Evolutionary conservation across 2,797 vertebrate genomes (phyloP).

Genomic region (Ataeniobius toweri): DNA sequence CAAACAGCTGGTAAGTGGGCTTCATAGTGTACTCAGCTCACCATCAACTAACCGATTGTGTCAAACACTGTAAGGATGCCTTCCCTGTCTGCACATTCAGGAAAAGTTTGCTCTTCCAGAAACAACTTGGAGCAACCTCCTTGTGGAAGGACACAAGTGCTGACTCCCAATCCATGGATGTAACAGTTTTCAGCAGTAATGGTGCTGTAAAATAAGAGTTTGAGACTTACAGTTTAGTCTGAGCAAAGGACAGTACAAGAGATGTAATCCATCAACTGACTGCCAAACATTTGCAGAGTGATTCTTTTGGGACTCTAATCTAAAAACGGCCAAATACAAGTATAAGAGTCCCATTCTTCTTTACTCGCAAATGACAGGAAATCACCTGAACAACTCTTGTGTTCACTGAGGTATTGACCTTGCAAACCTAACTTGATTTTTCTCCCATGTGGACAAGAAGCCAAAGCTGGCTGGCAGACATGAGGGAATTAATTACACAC

Average conservation of each 20-base stretch:
- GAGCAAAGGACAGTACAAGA: neutral
- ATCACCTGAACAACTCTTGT: constrained; percentile 33
- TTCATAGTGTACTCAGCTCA: neutral
- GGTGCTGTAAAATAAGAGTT: neutral
- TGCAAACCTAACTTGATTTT: constrained; percentile 15
- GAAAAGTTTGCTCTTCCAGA: neutral
- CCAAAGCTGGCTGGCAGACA: constrained; percentile 45
- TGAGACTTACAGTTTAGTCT: constrained; percentile 14
- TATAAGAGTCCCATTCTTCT: neutral
- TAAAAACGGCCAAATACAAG: neutral
- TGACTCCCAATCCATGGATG: neutral
- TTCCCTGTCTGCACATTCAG: neutral
- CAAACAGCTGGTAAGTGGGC: neutral
- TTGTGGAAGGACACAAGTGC: neutral
- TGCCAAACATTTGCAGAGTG: constrained; percentile 1
- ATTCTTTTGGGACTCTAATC: neutral
- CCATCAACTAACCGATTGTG: too few species aligned
- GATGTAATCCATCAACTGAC: neutral
- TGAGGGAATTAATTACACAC: constrained; percentile 70
- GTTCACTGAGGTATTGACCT: constrained; percentile 4
- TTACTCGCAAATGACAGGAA: neutral
- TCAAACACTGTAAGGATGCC: too few species aligned
- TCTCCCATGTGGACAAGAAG: constrained; percentile 26
- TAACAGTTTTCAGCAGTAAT: constrained; percentile 8
- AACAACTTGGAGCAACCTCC: neutral